Conservation (phyloP, 2,888 invertebrate genomes). For the Sussaba pulchella region DNA sequence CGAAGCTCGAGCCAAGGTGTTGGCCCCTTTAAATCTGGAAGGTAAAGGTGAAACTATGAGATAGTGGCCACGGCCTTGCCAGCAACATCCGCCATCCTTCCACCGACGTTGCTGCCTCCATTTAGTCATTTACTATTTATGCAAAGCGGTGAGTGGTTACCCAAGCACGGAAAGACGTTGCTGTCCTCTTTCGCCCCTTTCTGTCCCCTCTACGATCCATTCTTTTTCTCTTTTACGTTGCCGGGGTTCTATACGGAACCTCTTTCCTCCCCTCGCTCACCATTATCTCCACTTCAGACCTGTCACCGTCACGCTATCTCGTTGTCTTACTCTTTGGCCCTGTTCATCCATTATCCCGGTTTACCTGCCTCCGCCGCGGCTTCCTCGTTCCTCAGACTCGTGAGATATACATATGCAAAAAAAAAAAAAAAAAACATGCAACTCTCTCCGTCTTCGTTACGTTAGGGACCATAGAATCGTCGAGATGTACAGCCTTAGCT, state of each 20-base stretch:
- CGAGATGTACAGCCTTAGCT: conserved; percentile 19
- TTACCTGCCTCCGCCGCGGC: conserved; percentile 15
- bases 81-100: conserved; percentile 37
- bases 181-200: conserved; percentile 51
- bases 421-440: conserved; percentile 25
- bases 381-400: conserved; percentile 32
- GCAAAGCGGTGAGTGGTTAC: conserved; percentile 66
- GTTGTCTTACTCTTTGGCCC: conserved; percentile 30
- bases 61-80: conserved; percentile 61
- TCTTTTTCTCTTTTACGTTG: conserved; percentile 19
- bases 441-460: conserved; percentile 18
- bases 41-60: conserved; percentile 67
- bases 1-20: conserved; percentile 19
- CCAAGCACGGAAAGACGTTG: conserved; percentile 46
- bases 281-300: conserved; percentile 31
- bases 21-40: conserved; percentile 68
- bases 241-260: conserved; percentile 14
- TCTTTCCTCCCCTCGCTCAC: conserved; percentile 5
- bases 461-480: conserved; percentile 1
- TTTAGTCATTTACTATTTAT: conserved; percentile 78
- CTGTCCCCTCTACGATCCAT: conserved; percentile 18
- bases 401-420: conserved; percentile 17
- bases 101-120: conserved; percentile 61
- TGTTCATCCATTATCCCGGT: conserved; percentile 59
- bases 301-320: conserved; percentile 19